These are phyloP conservation scores for Eudyptes chrysolophus DNA, from an alignment of 2,113 vertebrate genomes.

Conservation along the genomic window DNA sequence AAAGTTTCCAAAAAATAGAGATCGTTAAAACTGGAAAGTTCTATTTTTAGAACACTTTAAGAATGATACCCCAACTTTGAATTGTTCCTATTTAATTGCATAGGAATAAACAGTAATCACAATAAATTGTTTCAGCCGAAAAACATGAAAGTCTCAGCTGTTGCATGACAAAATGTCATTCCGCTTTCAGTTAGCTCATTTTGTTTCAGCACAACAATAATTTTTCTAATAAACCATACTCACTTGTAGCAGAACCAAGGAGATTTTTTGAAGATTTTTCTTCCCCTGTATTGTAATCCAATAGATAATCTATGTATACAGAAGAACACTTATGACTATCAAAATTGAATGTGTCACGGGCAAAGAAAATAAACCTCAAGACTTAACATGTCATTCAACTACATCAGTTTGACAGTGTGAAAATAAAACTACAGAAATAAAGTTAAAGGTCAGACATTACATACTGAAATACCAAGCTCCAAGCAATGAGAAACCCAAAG, in stretches of 20 bases:
- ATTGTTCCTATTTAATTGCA: not conserved
- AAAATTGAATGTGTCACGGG: not conserved
- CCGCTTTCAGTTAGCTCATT: not conserved
- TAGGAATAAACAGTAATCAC: not conserved
- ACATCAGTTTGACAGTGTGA: not conserved
- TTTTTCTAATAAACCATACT: slow-evolving; percentile 55
- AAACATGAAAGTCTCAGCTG: not conserved
- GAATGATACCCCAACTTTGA: not conserved
- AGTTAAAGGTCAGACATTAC: not conserved
- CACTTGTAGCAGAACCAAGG: slow-evolving; percentile 96
- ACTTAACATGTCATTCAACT: not conserved
- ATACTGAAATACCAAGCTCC: not conserved
- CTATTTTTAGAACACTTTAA: not conserved
- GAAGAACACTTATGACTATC: not conserved
- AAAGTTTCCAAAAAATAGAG: not conserved
- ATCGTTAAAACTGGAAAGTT: not conserved
- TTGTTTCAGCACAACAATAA: not conserved
- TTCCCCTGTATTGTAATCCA: slow-evolving; percentile 89
- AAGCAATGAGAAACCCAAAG: not conserved
- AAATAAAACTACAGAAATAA: not conserved
- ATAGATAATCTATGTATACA: slow-evolving; percentile 84
- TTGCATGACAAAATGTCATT: not conserved
- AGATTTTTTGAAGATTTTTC: slow-evolving; percentile 95
- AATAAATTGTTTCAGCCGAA: not conserved
- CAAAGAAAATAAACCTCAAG: not conserved